These are phyloP conservation scores for Cardinalis cardinalis DNA, from an alignment of 2,113 vertebrate genomes.

Conservation along the genomic window DNA sequence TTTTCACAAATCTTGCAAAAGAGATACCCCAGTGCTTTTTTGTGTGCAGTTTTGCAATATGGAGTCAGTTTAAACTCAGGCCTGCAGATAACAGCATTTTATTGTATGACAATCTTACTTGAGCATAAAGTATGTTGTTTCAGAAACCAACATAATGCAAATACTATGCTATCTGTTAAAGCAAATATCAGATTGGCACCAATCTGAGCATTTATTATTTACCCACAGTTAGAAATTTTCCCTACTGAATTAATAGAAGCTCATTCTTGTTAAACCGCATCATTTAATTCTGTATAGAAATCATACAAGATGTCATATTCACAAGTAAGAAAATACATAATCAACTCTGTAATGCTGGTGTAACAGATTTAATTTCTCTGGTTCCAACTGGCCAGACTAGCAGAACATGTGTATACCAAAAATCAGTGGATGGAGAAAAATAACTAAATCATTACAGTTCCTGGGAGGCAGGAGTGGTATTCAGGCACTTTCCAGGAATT, in stretches of 20 bases:
- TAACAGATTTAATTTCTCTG: background rate
- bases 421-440: background rate
- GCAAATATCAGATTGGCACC: background rate
- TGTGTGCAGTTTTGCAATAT: rapidly evolving
- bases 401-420: background rate
- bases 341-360: background rate
- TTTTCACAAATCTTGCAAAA: background rate
- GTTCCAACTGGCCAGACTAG: background rate
- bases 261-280: background rate
- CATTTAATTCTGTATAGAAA: background rate
- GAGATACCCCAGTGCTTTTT: background rate
- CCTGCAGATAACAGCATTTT: background rate
- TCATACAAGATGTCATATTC: background rate
- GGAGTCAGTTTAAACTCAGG: background rate
- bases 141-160: background rate
- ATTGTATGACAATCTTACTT: background rate
- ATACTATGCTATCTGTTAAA: background rate
- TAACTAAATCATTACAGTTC: background rate
- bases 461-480: background rate
- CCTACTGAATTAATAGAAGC: background rate
- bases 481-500: background rate
- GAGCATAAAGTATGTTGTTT: background rate
- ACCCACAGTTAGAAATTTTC: background rate
- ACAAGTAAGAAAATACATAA: background rate
- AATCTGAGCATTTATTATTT: background rate